Evolutionary conservation across 2,888 invertebrate genomes (phyloP).

Genomic region (Anorthoa munda): DNA sequence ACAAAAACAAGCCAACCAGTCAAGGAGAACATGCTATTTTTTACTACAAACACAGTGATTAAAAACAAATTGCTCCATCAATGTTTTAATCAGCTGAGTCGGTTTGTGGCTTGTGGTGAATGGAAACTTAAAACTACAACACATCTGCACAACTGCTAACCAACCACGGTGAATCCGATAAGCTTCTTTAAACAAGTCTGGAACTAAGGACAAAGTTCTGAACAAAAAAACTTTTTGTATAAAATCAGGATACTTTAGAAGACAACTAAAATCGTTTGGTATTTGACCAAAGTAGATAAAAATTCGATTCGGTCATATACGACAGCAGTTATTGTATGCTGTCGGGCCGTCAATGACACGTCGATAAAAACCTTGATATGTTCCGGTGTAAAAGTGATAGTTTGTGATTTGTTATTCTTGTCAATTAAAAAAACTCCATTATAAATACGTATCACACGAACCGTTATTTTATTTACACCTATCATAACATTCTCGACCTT

Average conservation of each 20-base stretch:
- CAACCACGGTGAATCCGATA: not conserved
- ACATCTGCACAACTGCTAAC: not conserved
- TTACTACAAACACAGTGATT: slow-evolving; percentile 42
- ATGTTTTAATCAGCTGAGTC: slow-evolving; percentile 33
- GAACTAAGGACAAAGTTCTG: not conserved
- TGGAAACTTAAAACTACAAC: slow-evolving; percentile 5
- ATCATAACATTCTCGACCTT: not conserved
- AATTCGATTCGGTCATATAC: not conserved
- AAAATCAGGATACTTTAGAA: not conserved
- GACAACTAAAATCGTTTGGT: not conserved
- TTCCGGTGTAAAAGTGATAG: slow-evolving; percentile 54
- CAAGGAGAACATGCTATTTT: slow-evolving; percentile 58
- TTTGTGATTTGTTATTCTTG: slow-evolving; percentile 14
- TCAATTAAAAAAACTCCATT: slow-evolving; percentile 19
- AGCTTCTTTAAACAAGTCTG: not conserved
- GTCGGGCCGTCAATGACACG: slow-evolving; percentile 39
- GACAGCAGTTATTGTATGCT: not conserved
- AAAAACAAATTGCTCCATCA: slow-evolving; percentile 22
- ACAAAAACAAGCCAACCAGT: slow-evolving; percentile 56
- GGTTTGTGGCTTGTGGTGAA: slow-evolving; percentile 14
- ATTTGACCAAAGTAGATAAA: not conserved
- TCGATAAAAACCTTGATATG: slow-evolving; percentile 51
- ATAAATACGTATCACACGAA: slow-evolving; percentile 4
- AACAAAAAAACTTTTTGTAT: not conserved
- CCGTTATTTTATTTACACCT: not conserved